These are phyloP conservation scores for Acrobasis suavella DNA, from an alignment of 2,888 invertebrate genomes.

Conservation along the genomic window DNA sequence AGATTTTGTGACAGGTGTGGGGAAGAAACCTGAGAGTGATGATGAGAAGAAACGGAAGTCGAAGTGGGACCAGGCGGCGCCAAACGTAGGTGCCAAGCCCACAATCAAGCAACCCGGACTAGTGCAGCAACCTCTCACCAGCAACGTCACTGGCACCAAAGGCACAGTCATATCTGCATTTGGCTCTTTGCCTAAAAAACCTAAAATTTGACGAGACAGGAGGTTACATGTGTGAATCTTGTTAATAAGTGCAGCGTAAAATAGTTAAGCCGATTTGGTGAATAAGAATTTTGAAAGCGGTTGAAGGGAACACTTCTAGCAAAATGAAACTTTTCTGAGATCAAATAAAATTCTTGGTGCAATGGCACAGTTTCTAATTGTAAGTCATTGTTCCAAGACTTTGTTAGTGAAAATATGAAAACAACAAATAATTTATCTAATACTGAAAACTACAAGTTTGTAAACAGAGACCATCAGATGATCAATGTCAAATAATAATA, in stretches of 20 bases:
- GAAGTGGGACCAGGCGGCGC: constrained; percentile 95
- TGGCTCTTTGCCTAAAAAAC: constrained; percentile 94
- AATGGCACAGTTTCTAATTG: no score
- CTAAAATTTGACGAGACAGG: constrained; percentile 68
- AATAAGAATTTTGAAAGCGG: no score
- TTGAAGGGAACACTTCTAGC: no score
- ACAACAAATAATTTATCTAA: no score
- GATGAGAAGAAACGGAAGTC: constrained; percentile 93
- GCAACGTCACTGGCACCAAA: constrained; percentile 93
- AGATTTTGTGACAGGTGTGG: constrained; percentile 90
- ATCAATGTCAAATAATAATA: no score
- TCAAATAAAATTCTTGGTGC: no score
- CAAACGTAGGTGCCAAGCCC: constrained; percentile 79
- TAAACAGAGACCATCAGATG: no score
- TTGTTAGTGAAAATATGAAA: no score
- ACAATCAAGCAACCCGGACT: constrained; percentile 86
- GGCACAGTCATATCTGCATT: constrained; percentile 96
- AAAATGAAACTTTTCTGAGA: no score
- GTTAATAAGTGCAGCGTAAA: background rate
- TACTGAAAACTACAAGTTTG: no score
- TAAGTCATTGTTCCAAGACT: no score
- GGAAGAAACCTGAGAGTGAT: constrained; percentile 85
- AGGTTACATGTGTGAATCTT: background rate
- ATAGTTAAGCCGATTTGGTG: no score
- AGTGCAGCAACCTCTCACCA: constrained; percentile 88